Conservation (phyloP, 2,113 vertebrate genomes). For the Nymphicus hollandicus region DNA sequence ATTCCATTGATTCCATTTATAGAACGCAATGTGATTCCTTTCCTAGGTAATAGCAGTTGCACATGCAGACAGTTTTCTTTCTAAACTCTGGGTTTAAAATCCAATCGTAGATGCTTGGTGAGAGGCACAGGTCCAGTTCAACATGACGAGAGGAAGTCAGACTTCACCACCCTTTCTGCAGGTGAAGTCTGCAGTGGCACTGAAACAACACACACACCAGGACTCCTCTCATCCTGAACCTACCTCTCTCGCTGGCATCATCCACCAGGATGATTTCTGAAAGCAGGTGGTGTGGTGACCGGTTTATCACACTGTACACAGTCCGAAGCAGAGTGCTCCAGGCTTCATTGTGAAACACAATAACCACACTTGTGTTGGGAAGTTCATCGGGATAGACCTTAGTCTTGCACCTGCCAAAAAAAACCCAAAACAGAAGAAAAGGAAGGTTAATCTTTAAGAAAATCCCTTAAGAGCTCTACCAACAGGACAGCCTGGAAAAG, state of each 20-base stretch:
- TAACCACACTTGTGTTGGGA: conserved; percentile 95
- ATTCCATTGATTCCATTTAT: neutral
- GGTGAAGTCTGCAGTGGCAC: neutral
- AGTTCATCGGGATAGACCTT: conserved; percentile 89
- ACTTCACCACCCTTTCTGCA: neutral
- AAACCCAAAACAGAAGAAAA: no score
- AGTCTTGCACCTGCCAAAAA: conserved; percentile 85
- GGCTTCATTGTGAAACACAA: conserved; percentile 98
- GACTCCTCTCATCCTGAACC: neutral
- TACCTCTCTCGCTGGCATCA: conserved; percentile 94
- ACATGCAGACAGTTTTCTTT: neutral
- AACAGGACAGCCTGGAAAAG: neutral
- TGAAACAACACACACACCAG: neutral
- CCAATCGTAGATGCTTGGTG: neutral
- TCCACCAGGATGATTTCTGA: conserved; percentile 91
- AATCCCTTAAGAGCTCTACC: neutral
- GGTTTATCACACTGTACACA: conserved; percentile 88
- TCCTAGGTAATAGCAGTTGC: neutral
- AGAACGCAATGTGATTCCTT: fast-evolving
- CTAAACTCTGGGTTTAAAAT: neutral
- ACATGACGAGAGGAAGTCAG: neutral
- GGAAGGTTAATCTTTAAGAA: neutral
- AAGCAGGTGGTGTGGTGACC: conserved; percentile 86
- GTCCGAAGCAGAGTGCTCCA: conserved; percentile 96
- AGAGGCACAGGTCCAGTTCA: neutral